Conservation (phyloP, 2,113 vertebrate genomes). For the Potamarius usumacintae region DNA sequence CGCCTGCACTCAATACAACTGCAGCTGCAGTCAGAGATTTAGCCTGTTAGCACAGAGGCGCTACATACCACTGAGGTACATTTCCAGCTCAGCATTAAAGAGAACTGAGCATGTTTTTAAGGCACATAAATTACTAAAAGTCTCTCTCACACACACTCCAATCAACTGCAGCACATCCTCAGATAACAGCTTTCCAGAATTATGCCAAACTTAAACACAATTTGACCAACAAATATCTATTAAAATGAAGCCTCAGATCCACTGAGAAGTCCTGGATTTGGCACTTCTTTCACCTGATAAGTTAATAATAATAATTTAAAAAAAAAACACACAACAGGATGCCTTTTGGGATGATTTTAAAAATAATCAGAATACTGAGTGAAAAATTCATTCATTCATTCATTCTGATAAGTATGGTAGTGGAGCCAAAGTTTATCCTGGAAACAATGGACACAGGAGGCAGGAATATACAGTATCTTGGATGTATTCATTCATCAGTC, state of each 20-base stretch:
- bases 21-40: constrained; percentile 33
- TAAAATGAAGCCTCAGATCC: background rate
- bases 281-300: background rate
- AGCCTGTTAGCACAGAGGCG: constrained; percentile 29
- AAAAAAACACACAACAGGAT: background rate
- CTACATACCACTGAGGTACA: background rate
- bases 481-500: background rate
- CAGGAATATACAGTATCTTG: background rate
- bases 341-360: no score
- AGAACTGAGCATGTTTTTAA: background rate
- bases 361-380: background rate
- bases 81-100: background rate
- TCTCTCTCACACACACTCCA: background rate
- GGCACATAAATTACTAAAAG: background rate
- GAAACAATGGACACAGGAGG: background rate
- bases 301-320: background rate
- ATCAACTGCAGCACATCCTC: no score
- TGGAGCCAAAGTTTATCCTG: background rate
- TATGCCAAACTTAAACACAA: background rate
- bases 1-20: constrained; percentile 20
- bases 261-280: background rate
- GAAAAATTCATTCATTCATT: no score
- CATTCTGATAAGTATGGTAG: background rate
- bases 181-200: background rate
- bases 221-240: background rate